These are phyloP conservation scores for Pseudachorutes palmiensis DNA, from an alignment of 1,140 invertebrate genomes.

Conservation along the genomic window DNA sequence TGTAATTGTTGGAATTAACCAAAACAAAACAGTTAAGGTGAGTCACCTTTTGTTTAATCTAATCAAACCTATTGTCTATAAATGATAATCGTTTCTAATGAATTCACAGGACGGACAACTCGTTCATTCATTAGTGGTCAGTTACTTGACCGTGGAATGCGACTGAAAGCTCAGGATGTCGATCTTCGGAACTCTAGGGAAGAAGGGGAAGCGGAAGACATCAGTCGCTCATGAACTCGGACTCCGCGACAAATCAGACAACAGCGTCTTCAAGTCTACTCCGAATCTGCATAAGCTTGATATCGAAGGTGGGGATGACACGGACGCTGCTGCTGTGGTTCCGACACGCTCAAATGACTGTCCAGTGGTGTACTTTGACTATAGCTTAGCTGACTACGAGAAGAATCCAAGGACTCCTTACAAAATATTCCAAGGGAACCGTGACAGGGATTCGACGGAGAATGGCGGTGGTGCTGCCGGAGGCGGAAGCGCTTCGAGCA, in stretches of 20 bases:
- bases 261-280: slow-evolving; percentile 18
- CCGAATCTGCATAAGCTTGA: slow-evolving; percentile 23
- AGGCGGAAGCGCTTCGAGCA: background rate
- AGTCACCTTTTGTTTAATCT: no score
- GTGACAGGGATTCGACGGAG: no score
- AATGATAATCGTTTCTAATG: no score
- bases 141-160: no score
- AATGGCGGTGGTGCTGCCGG: no score
- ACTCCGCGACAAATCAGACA: background rate
- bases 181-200: slow-evolving; percentile 22
- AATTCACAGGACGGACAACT: no score
- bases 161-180: slow-evolving; percentile 23
- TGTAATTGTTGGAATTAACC: no score
- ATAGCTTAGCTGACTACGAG: background rate
- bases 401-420: background rate
- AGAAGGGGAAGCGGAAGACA: slow-evolving; percentile 11
- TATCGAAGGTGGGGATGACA: background rate
- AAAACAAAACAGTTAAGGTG: no score
- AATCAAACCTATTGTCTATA: no score
- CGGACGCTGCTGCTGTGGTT: background rate
- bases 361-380: background rate
- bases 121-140: no score
- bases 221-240: background rate
- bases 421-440: background rate
- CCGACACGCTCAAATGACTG: background rate